Evolutionary conservation across 2,797 vertebrate genomes (phyloP), one percentile per base, ranked within the genome.

Genomic region (Varecia variegata): DNA sequence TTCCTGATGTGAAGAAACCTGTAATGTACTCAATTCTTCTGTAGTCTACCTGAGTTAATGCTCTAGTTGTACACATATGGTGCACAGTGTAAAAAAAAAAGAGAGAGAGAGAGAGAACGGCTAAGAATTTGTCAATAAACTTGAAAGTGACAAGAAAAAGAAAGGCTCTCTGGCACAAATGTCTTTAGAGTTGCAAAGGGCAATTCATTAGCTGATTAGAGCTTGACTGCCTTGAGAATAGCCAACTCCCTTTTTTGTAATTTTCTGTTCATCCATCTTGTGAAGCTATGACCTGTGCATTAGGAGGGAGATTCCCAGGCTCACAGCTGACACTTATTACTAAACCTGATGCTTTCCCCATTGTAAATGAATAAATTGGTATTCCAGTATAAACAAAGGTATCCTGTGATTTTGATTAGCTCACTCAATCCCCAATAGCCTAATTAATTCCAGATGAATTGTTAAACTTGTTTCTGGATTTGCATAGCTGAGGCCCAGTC

Each of bases 391-490:
- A 89, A 95, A 93, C 76, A 97, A 97, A 92, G 71, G 67, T 92
- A 54, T 58, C 71, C 56, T 77, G 93, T 71, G 86, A 83, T 95
- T 97, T 87, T 88, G 76, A 95, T 94, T 77, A 84, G 79, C 62
- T 95, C 40, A 77, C 23, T 90, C 32, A 87, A 91, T 90, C 50
- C 58, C 82, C 86, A 93, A 56, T 47, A 87, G 89, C 47, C 76
- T 92, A 96, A 96, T 97, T 96, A 96, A 87, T 97, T 96, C 91
- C 67, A 83, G 86, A 68, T 87, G 94, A 79, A 84, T 86, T 95
- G 91, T 94, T 96, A 68, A 92, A 93, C 95, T 91, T 96, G 82
- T 77, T 94, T 93, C 65, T 87, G 30, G 70, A 95, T 97, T 96
- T 96, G n/a, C 70, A 91, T 91, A 94, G 88, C 47, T 87, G 80